Base-by-base conservation (phyloP, 1,140 invertebrate species). In the Ceratina australensis region DNA sequence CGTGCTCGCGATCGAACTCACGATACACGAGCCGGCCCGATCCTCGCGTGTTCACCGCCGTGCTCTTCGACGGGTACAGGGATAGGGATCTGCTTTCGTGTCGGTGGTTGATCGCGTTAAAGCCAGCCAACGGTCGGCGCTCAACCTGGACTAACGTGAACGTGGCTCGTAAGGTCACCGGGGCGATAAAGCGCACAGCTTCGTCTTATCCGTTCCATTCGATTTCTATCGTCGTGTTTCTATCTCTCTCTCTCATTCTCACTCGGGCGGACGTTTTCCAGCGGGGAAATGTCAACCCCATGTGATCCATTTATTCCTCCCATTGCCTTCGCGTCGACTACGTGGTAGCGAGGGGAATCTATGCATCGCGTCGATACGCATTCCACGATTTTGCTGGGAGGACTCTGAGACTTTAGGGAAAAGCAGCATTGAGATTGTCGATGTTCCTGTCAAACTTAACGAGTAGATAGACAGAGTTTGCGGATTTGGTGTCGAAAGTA, bases 61-160 rank as follows among this genome's bases (percentile, higher is more conserved):
- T 24, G 13, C 26, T 63, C 18, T 47, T 22, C 3, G 15, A 0
- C 4, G 13, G 20, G n/a, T 20, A 13, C 8, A n/a, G n/a, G n/a
- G n/a, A n/a, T n/a, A n/a, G 22, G 12, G 22, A 57, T 33, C 33
- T 26, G 69, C 22, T 64, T 56, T 20, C 50, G 52, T 59, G 52
- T 2, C 12, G 12, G n/a, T 2, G 2, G 16, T 54, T 50, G 61
- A 18, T 66, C 18, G 5, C 8, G 28, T 42, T 56, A 66, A 5
- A 65, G 12, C 20, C 42, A 65, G 20, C 8, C 20, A 18, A 65
- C 22, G 18, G 33, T 0, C 22, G 47, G 22, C 28, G 54, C 24
- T 52, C 49, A 74, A 67, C 73, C 73, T 76, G 56, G 56, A 69
- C 10, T 68, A n/a, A 68, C 54, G 64, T 33, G 24, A 68, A 76